Base-by-base conservation (phyloP, 1,140 invertebrate species). In the Pantala flavescens region DNA sequence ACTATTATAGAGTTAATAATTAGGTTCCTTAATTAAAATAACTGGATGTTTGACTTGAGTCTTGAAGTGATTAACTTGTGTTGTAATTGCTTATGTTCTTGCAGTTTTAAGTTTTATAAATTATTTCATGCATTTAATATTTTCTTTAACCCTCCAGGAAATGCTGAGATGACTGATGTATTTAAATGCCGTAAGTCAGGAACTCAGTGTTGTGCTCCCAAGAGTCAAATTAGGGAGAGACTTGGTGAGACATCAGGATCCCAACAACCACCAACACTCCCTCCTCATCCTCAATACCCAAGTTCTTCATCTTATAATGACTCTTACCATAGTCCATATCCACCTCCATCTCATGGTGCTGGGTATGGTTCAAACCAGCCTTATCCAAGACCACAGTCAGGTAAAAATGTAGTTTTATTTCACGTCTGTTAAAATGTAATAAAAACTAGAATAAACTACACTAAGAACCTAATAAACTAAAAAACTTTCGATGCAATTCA, bases 121-220 rank as follows among this genome's bases (percentile, higher is more conserved):
- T 5, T 36, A 36, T 36, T 36, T 36, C 9, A 36, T 36, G n/a
- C n/a, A n/a, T 36, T 36, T 2, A 2, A 36, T 42, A 43, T 28
- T 36, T 36, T 36, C 28, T 9, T 36, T 36, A 36, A 5, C 2
- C 9, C 75, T 79, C 14, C 81, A 93, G 92, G 91, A 81, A 94
- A 95, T 80, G 93, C 93, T 3, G 93, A 95, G 83, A 90, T 94
- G 87, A 94, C 93, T 0, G 92, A 91, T 78, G 81, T 94, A 24
- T 96, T 95, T 82, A 91, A 92, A 78, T 96, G 93, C 81, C 89
- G 90, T 76, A 93, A 93, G 80, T 84, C 86, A 0, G 92, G 91
- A 42, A 93, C 92, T 19, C 90, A 90, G 79, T 96, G 93, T 80
- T 96, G 94, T 79, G 93, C 93, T 7, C 91, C 91, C 14, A 95